Base-by-base conservation (phyloP, 2,888 invertebrate species). In the Leptogaster cylindrica region DNA sequence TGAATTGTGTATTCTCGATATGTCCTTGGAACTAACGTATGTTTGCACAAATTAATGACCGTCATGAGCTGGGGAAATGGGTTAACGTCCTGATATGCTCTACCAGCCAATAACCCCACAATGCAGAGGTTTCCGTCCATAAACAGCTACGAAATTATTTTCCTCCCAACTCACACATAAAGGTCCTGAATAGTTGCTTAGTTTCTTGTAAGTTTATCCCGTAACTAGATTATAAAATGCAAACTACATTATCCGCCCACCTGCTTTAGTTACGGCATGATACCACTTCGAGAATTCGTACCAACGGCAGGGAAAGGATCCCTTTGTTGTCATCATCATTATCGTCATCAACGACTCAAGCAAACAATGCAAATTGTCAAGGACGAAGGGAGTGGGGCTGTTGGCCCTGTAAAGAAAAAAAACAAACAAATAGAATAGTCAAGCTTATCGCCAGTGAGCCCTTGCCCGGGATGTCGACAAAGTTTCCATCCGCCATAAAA, bases 251-350 rank as follows among this genome's bases (percentile, higher is more conserved):
- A 16, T 28, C 52, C 52, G 31, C 52, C 28, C 52, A 52, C 18
- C 20, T 18, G 33, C n/a, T 18, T 31, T n/a, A 31, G 18, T 52
- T 33, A 28, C 31, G n/a, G 16, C 5, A 16, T 31, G 31, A 16
- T 8, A 52, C 28, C 16, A 52, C 46, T 23, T 12, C 18, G 18
- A 8, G 5, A n/a, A 31, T 52, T 10, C 52, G 33, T 16, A 31
- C 16, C 33, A 8, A 5, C 6, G 51, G 18, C 10, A 4, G 25
- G 46, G 2, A 8, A n/a, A 18, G 33, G 28, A 52, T 27, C 52
- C 51, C n/a, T 52, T 50, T 52, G 16, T 52, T 52, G 31, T 52
- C 52, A 52, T 52, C 52, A 52, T 52, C 52, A 52, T 52, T 31
- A 33, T 31, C 52, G 52, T 52, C 52, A 52, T 52, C 33, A 52